Conservation (phyloP, 1,140 invertebrate genomes). For the Sweltsa coloradensis region DNA sequence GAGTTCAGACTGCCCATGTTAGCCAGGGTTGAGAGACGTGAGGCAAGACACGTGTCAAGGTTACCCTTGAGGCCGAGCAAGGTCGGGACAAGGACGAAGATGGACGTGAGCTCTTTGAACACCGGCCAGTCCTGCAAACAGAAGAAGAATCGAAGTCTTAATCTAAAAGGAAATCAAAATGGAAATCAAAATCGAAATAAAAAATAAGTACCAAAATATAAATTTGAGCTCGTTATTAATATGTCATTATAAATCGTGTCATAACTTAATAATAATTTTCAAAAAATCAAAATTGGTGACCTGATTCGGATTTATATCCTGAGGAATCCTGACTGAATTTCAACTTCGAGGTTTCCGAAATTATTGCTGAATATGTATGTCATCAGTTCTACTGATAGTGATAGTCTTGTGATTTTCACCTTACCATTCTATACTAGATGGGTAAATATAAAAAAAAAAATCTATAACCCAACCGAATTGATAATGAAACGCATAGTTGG, state of each 20-base stretch:
- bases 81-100: constrained; percentile 88
- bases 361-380: too few species aligned
- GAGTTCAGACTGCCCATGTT: constrained; percentile 70
- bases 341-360: too few species aligned
- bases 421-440: too few species aligned
- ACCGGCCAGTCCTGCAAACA: constrained; percentile 68
- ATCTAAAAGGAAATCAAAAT: not conserved
- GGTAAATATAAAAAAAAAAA: too few species aligned
- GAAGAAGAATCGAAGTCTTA: not conserved
- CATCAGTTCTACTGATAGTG: too few species aligned
- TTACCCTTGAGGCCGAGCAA: constrained; percentile 94
- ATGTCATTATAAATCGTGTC: not conserved
- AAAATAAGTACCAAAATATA: not conserved
- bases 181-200: not conserved
- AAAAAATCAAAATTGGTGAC: too few species aligned
- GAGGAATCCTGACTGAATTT: too few species aligned
- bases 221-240: not conserved
- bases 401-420: too few species aligned
- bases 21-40: constrained; percentile 79
- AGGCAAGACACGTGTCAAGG: constrained; percentile 94
- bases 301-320: too few species aligned
- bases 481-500: too few species aligned
- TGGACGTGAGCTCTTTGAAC: constrained; percentile 71
- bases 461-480: too few species aligned
- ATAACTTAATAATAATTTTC: too few species aligned